Evolutionary conservation across 1,140 invertebrate genomes (phyloP).

Genomic region (Drosophila takahashii): DNA sequence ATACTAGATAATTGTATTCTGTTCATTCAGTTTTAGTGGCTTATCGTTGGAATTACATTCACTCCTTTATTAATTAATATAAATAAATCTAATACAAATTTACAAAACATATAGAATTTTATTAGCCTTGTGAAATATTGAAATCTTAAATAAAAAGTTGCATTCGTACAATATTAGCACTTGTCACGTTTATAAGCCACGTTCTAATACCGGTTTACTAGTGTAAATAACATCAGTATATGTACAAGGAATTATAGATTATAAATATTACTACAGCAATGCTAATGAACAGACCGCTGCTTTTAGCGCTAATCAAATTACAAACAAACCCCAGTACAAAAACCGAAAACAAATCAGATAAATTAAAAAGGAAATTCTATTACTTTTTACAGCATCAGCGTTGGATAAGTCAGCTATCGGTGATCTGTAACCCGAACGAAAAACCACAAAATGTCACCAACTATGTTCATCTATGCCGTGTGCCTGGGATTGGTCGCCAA

Average conservation of each 20-base stretch:
- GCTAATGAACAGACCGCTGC: slow-evolving; percentile 17
- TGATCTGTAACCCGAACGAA: slow-evolving; percentile 2
- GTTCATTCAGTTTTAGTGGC: no score
- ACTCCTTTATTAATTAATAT: no score
- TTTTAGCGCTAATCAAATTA: slow-evolving; percentile 37
- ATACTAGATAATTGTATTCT: no score
- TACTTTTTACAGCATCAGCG: slow-evolving; percentile 23
- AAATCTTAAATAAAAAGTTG: neutral
- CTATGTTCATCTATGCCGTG: slow-evolving; percentile 51
- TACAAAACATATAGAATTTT: no score
- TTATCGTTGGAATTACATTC: no score
- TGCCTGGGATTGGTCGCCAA: slow-evolving; percentile 64
- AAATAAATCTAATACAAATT: no score
- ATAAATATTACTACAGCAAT: slow-evolving; percentile 23
- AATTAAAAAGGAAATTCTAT: slow-evolving; percentile 21
- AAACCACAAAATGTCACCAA: slow-evolving; percentile 51
- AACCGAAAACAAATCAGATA: slow-evolving; percentile 3
- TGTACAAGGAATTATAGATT: slow-evolving; percentile 25
- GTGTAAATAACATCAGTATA: slow-evolving; percentile 24
- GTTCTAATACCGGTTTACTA: slow-evolving; percentile 38
- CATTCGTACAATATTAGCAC: slow-evolving; percentile 21
- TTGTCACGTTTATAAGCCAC: slow-evolving; percentile 42
- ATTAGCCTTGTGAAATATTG: neutral
- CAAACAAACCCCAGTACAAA: slow-evolving; percentile 18
- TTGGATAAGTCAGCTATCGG: slow-evolving; percentile 13